phyloP scores from a whole-genome alignment of 1,140 invertebrate species.

The Drosophila oshimai region DNA sequence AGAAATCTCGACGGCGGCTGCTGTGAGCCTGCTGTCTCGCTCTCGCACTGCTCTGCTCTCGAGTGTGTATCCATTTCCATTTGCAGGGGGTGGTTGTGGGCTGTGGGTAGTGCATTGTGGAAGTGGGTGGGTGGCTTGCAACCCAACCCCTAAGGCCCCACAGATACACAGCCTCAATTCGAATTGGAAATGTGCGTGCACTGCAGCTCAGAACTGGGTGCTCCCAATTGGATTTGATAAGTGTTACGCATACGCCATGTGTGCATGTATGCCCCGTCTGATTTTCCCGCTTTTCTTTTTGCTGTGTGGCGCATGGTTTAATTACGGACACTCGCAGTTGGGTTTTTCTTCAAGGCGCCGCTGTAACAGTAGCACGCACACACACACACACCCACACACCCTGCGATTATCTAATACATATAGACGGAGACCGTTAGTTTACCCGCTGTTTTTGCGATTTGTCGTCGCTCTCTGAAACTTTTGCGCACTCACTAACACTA shows the following conservation, averaged over 20 bases:
- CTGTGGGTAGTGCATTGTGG: too few relatives aligned
- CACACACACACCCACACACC: background rate
- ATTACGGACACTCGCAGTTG: constrained; percentile 76
- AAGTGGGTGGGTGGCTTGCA: constrained; percentile 39
- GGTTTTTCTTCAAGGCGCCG: constrained; percentile 48
- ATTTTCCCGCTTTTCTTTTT: background rate
- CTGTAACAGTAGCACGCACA: constrained; percentile 32
- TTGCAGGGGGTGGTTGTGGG: constrained; percentile 28
- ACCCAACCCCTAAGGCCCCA: constrained; percentile 46
- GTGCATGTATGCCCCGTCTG: background rate
- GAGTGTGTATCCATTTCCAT: constrained; percentile 50
- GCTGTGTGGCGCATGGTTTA: constrained; percentile 70
- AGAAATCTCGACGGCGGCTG: constrained; percentile 21
- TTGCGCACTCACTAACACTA: constrained; percentile 9
- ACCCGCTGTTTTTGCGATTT: constrained; percentile 22
- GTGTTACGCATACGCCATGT: constrained; percentile 60
- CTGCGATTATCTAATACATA: constrained; percentile 16
- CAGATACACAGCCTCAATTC: constrained; percentile 14
- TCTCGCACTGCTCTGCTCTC: too few relatives aligned
- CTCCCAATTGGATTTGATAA: constrained; percentile 17
- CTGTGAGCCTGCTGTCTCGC: constrained; percentile 2
- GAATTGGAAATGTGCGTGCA: constrained; percentile 38
- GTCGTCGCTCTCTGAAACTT: constrained; percentile 23
- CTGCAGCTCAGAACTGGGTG: constrained; percentile 25
- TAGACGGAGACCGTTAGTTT: constrained; percentile 25